Conservation (phyloP, 2,797 vertebrate species). For the Cynodonichthys magdalenae region DNA sequence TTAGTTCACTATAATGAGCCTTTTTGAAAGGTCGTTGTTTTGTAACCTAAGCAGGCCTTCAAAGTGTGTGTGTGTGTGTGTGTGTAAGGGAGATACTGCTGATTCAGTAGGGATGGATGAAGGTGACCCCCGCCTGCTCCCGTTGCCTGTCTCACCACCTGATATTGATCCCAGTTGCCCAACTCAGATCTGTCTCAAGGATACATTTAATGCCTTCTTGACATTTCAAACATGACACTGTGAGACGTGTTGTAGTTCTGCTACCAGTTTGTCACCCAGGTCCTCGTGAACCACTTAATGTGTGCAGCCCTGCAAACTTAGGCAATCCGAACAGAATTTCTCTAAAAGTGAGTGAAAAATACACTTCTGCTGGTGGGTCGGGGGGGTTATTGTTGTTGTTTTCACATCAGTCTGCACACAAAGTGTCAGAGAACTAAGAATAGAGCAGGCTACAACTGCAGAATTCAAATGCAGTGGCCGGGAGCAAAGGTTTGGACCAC, state of each 20-base stretch:
- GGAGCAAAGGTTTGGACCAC: constrained; percentile 81
- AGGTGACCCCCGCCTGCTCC: constrained; percentile 83
- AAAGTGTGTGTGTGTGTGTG: constrained; percentile 43
- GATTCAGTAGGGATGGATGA: constrained; percentile 84
- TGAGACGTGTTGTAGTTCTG: constrained; percentile 70
- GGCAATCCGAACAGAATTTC: constrained; percentile 34
- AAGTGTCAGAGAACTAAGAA: constrained; percentile 67
- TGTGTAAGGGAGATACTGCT: constrained; percentile 76
- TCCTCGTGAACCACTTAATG: constrained; percentile 54
- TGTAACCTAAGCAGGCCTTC: constrained; percentile 75
- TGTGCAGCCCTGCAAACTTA: constrained; percentile 8
- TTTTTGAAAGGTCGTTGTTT: constrained; percentile 76
- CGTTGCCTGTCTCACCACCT: constrained; percentile 75
- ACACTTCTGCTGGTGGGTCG: not conserved
- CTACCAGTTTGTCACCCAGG: constrained; percentile 62
- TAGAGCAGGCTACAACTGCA: constrained; percentile 67
- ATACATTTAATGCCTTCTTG: constrained; percentile 72
- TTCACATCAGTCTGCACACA: constrained; percentile 50
- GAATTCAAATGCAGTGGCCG: constrained; percentile 74
- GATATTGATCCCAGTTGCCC: constrained; percentile 77
- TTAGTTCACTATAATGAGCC: constrained; percentile 54
- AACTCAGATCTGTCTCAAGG: constrained; percentile 71
- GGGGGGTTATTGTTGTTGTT: constrained; percentile 28
- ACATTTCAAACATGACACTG: constrained; percentile 74
- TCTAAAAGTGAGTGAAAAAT: not conserved